A percentile compares a stretch with the other conserved stretches of the same genome.
phyloP scores from a whole-genome alignment of 2,113 vertebrate species.

The Ceuthmochares aereus region DNA sequence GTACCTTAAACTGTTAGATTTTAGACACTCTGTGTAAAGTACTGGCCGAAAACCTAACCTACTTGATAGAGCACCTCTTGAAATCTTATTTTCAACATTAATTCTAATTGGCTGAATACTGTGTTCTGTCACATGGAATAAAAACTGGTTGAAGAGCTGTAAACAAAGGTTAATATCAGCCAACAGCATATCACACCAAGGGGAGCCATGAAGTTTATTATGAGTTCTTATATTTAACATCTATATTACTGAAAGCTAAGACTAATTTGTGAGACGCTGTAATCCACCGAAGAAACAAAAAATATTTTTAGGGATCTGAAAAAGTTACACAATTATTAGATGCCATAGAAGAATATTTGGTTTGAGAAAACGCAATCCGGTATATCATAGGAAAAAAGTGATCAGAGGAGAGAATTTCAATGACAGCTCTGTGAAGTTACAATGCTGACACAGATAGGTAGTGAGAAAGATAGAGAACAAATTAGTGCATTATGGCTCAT shows the following conservation, averaged over 20 bases:
- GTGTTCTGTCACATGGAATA: constrained; percentile 31
- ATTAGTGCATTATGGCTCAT: neutral
- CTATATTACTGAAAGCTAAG: neutral
- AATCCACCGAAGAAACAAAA: neutral
- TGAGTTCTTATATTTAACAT: neutral
- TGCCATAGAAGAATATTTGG: neutral
- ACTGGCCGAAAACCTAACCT: neutral
- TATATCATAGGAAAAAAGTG: neutral
- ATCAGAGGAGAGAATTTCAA: neutral
- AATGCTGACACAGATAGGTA: neutral
- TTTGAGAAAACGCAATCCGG: neutral
- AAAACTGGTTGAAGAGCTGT: constrained; percentile 39
- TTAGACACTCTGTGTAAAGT: neutral
- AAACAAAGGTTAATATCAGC: constrained; percentile 46
- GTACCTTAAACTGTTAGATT: neutral
- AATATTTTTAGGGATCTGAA: neutral
- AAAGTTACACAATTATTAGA: neutral
- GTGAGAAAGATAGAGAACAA: neutral
- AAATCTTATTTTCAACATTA: constrained; percentile 52
- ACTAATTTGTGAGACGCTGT: neutral
- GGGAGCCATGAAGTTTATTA: neutral
- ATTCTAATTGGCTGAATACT: constrained; percentile 47
- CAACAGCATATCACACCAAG: neutral
- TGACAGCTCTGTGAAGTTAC: neutral
- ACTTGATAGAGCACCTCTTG: neutral